Evolutionary conservation across 2,113 vertebrate genomes (phyloP), one percentile per base, ranked within the genome.

Genomic region (Melierax canorus): DNA sequence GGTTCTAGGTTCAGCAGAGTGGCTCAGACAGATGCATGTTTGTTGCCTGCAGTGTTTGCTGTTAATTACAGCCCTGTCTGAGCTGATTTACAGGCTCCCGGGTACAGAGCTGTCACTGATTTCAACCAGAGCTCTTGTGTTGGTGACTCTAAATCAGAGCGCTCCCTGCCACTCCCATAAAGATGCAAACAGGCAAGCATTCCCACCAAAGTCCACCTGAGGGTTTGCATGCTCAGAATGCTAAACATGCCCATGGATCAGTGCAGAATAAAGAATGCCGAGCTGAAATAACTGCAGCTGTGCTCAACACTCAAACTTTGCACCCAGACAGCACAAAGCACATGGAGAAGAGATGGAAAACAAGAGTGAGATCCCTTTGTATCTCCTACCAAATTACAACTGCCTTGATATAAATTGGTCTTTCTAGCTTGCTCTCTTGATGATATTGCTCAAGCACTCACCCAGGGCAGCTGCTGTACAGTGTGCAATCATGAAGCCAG

Each of bases 401-500:
- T 66, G n/a, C 30, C 29, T 56, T 2, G 5, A 56, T 21, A 39
- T 45, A 58, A 74, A 71, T 29, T 27, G 45, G n/a, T 73, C 64
- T 75, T 91, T 72, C 50, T 51, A 67, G 43, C 60, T 94, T 53
- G 34, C 24, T 30, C 3, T 81, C 15, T 72, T 39, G 27, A 2
- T 34, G 23, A 13, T 46, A 41, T 5, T 80, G 21, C 41, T 80
- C 23, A 59, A n/a, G 36, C 21, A 95, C 99, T 97, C 78, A 99
- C 99, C 99, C 56, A 99, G 98, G 56, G 99, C 97, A 15, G 99
- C 99, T 8, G 99, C 99, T 5, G 99, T 99, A 95, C 99, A 99
- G 95, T 99, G 99, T 32, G 99, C 99, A 26, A 99, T 99, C 99
- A 99, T 99, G 97, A 99, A 99, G 10, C 99, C 99, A 1, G 99